phyloP scores from a whole-genome alignment of 1,140 invertebrate species.

The Calephelis nemesis region DNA sequence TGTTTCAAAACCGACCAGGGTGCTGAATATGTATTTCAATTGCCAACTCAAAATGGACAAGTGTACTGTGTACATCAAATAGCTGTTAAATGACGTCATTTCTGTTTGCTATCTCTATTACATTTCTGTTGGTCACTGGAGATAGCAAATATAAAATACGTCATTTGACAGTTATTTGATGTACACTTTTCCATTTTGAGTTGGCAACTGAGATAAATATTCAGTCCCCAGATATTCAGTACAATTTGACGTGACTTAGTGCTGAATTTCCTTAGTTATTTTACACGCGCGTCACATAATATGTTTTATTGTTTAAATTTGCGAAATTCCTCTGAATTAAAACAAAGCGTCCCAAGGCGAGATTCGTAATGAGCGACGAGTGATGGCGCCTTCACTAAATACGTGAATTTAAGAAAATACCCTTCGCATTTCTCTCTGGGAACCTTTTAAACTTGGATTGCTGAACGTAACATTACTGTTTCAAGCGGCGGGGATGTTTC shows the following conservation, averaged over 20 bases:
- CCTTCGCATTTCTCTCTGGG: conserved; percentile 25
- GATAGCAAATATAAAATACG: no score
- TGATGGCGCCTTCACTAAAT: conserved; percentile 21
- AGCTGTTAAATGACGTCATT: no score
- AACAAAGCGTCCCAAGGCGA: conserved; percentile 39
- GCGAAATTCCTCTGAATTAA: conserved; percentile 39
- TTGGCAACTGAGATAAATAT: no score
- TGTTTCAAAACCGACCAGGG: no score
- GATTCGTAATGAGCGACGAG: conserved; percentile 32
- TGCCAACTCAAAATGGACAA: no score
- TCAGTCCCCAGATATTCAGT: no score
- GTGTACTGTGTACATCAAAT: no score
- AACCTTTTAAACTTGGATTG: conserved; percentile 17
- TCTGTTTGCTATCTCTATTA: no score
- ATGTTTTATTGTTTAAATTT: conserved; percentile 47
- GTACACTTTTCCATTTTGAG: no score
- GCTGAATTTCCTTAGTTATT: conserved; percentile 22
- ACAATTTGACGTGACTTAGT: conserved; percentile 23
- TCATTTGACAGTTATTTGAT: no score
- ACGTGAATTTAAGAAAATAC: conserved; percentile 46
- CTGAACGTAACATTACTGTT: conserved; percentile 3
- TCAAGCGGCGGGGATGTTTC: conserved; percentile 2
- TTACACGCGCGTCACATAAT: conserved; percentile 42
- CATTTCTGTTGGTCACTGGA: no score
- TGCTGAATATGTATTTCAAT: no score